Conservation (phyloP, 2,113 vertebrate genomes). For the Engystomops pustulosus region DNA sequence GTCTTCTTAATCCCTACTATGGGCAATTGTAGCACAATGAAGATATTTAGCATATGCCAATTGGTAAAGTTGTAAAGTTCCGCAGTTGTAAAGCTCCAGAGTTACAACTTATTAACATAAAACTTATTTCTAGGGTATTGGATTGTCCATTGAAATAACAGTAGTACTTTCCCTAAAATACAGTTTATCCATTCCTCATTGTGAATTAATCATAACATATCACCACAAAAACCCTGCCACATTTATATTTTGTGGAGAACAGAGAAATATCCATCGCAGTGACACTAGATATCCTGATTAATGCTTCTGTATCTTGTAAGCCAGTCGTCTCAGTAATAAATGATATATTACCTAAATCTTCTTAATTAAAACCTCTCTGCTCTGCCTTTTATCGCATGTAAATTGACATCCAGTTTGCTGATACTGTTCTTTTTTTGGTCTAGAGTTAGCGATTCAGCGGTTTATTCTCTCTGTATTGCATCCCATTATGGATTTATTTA, state of each 20-base stretch:
- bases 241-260: constrained; percentile 27
- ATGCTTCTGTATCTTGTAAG: constrained; percentile 36
- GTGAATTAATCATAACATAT: constrained; percentile 23
- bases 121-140: not conserved
- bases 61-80: too few relatives aligned
- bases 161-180: not conserved
- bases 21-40: too few relatives aligned
- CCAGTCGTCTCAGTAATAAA: constrained; percentile 36
- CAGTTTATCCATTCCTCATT: not conserved
- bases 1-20: too few relatives aligned
- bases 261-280: not conserved
- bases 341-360: constrained; percentile 50
- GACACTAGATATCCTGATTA: constrained; percentile 34
- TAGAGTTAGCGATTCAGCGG: constrained; percentile 37
- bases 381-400: constrained; percentile 44
- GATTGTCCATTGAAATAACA: not conserved
- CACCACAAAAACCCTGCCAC: constrained; percentile 13
- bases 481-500: constrained; percentile 41
- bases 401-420: constrained; percentile 46
- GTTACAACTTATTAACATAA: too few relatives aligned
- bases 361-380: constrained; percentile 48
- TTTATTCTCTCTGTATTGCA: constrained; percentile 26
- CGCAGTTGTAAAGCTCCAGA: too few relatives aligned
- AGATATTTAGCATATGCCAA: too few relatives aligned
- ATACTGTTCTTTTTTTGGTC: constrained; percentile 39